Evolutionary conservation across 1,140 invertebrate genomes (phyloP).

Genomic region (Portunus trituberculatus): DNA sequence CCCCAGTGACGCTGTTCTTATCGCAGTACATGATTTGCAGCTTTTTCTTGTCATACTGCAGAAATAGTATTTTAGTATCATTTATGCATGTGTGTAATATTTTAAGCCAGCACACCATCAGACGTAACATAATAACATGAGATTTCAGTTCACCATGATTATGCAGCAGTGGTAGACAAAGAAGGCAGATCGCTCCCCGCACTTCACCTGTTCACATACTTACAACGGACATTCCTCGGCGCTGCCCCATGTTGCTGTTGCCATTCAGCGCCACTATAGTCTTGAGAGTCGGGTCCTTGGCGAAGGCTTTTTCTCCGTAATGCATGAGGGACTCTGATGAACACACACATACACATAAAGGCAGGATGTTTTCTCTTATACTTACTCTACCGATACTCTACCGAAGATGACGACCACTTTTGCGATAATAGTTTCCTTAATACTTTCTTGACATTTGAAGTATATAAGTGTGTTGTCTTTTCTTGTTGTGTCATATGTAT

Average conservation of each 20-base stretch:
- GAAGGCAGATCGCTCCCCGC: not conserved
- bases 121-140: too few species aligned
- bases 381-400: too few species aligned
- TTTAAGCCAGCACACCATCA: too few species aligned
- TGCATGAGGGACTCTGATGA: conserved; percentile 37
- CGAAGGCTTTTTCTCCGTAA: conserved; percentile 4
- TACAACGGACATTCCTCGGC: not conserved
- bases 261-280: not conserved
- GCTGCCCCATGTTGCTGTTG: not conserved
- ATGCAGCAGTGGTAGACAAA: too few species aligned
- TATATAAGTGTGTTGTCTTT: too few species aligned
- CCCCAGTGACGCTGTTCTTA: not conserved
- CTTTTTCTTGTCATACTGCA: conserved; percentile 33
- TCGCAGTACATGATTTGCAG: not conserved
- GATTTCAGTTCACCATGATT: too few species aligned
- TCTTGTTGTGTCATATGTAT: too few species aligned
- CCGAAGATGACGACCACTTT: too few species aligned
- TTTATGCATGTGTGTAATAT: too few species aligned
- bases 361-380: too few species aligned
- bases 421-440: too few species aligned
- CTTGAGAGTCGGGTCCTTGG: not conserved
- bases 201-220: not conserved
- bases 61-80: not conserved
- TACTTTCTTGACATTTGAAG: too few species aligned
- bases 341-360: not conserved